Base-by-base conservation (phyloP, 2,888 invertebrate species). In the Asteroscopus sphinx region DNA sequence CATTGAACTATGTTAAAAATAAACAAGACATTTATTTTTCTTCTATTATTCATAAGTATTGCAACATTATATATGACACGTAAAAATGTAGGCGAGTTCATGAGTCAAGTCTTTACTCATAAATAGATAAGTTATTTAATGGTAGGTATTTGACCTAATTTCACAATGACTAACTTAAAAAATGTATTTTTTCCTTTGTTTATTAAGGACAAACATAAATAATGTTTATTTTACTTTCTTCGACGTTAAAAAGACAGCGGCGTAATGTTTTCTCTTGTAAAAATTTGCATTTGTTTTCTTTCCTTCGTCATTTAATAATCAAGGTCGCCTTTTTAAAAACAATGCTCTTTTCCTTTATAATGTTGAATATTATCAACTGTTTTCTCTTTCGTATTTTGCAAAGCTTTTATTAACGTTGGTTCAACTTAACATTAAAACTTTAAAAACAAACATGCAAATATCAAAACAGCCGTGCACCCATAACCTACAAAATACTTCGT, bases 201-300 rank as follows among this genome's bases (percentile, higher is more conserved):
- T 45, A 12, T 40, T 8, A 21, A 5, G 12, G 17, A 52, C 11
- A 11, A 12, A 33, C 17, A 35, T 39, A 69, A 69, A 26, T 7
- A 15, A 42, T 8, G 6, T 62, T 62, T 36, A 30, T 42, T 13
- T 39, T 25, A 32, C 21, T 33, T 42, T 30, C 11, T 25, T 30
- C 25, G 3, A 7, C 25, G 12, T 33, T 68, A 61, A 68, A 61
- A 49, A 32, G 35, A 17, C 47, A 40, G 8, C 17, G 17, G 0
- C 11, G 5, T 30, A 26, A 30, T 51, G 63, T 68, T 44, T 1
- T 21, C 4, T 21, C 6, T 3, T 21, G 0, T 42, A 44, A 42
- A 15, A 51, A 42, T 62, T 62, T 49, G 17, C 37, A 39, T 44
- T 30, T 60, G 8, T 25, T 62, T 37, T 42, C 39, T 49, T 62